These are phyloP conservation scores for Lochmaea capreae DNA, from an alignment of 2,888 invertebrate species.

Conservation along the genomic window DNA sequence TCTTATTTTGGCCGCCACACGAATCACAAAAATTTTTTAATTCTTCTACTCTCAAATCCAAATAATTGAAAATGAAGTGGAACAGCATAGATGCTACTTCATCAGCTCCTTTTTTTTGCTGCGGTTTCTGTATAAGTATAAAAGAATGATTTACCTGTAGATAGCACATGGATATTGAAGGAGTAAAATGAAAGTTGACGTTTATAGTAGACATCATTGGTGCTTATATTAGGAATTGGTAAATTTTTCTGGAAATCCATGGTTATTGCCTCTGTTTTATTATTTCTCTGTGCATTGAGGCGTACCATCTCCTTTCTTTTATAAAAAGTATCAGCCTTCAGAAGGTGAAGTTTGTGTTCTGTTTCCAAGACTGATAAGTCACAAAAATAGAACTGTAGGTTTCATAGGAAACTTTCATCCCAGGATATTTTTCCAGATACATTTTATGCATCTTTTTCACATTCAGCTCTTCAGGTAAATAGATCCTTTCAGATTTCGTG, in stretches of 20 bases:
- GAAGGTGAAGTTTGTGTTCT: not conserved
- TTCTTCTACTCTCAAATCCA: conserved; percentile 37
- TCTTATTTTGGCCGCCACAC: conserved; percentile 55
- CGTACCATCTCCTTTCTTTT: conserved; percentile 16
- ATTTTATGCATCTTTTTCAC: conserved; percentile 28
- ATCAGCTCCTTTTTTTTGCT: conserved; percentile 49
- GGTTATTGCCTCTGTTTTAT: conserved; percentile 14
- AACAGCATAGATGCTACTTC: conserved; percentile 47
- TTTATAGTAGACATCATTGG: conserved; percentile 49
- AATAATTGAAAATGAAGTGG: conserved; percentile 43
- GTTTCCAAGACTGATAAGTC: conserved; percentile 6
- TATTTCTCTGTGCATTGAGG: conserved; percentile 5
- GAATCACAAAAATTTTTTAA: conserved; percentile 54
- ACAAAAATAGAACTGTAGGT: conserved; percentile 37
- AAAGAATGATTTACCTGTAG: conserved; percentile 44
- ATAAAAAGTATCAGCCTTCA: conserved; percentile 12
- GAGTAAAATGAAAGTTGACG: conserved; percentile 48
- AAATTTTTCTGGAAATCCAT: conserved; percentile 46
- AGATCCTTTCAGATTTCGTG: conserved; percentile 25
- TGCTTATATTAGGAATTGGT: conserved; percentile 48
- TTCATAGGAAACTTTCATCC: conserved; percentile 37
- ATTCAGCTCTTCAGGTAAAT: conserved; percentile 30
- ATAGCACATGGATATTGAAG: conserved; percentile 50
- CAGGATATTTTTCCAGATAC: conserved; percentile 29
- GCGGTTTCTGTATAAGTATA: conserved; percentile 41